Conservation (phyloP, 2,888 invertebrate species). For the Periphyllus acericola region DNA sequence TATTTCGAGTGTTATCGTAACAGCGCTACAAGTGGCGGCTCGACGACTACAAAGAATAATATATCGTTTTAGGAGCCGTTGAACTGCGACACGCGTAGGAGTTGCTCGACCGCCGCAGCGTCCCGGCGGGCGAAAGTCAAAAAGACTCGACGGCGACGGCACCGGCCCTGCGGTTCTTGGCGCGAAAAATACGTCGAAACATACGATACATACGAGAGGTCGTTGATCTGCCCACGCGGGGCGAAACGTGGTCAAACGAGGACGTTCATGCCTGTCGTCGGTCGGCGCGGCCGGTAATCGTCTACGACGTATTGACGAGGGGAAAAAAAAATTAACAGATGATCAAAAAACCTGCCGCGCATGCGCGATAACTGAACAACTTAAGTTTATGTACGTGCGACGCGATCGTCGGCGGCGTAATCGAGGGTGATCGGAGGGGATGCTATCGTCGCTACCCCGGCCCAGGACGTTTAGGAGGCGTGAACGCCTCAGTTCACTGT, state of each 20-base stretch:
- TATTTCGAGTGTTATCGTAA: too few relatives aligned
- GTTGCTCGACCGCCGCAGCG: neutral
- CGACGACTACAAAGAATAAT: neutral
- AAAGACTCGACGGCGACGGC: neutral
- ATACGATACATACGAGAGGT: neutral
- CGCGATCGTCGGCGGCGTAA: too few relatives aligned
- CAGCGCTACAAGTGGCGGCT: too few relatives aligned
- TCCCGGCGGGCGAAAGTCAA: slow-evolving; percentile 25
- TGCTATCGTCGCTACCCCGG: too few relatives aligned
- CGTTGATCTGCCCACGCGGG: slow-evolving; percentile 5
- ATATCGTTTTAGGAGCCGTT: slow-evolving; percentile 25
- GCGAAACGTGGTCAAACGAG: neutral
- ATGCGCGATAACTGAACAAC: too few relatives aligned
- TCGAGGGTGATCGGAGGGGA: too few relatives aligned
- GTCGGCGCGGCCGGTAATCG: neutral
- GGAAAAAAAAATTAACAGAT: neutral
- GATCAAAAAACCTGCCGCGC: too few relatives aligned
- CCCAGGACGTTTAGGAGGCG: too few relatives aligned
- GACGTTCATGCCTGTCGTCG: too few relatives aligned
- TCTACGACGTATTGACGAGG: neutral
- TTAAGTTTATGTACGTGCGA: too few relatives aligned
- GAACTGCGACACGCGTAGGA: slow-evolving; percentile 14
- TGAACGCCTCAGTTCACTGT: too few relatives aligned
- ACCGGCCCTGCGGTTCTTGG: neutral
- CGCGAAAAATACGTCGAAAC: neutral